phyloP scores from a whole-genome alignment of 2,888 invertebrate genomes.

The Pseudococcus viburni region DNA sequence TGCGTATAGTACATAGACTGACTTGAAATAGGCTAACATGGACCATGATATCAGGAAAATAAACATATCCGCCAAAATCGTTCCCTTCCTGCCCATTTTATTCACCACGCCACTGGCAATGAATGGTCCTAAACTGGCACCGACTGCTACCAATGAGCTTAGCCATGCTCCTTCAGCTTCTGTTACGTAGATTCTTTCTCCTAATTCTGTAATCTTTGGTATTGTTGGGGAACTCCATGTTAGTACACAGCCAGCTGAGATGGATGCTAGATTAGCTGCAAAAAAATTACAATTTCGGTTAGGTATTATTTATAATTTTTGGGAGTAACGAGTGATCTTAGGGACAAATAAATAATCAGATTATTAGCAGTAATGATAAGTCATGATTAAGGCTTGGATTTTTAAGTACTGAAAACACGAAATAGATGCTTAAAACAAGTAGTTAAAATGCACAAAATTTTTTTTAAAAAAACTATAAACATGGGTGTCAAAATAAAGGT shows the following conservation, averaged over 20 bases:
- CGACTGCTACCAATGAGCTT: slow-evolving; percentile 80
- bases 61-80: slow-evolving; percentile 77
- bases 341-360: too few relatives aligned
- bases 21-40: slow-evolving; percentile 72
- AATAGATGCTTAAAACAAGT: too few relatives aligned
- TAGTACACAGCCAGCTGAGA: slow-evolving; percentile 73
- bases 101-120: slow-evolving; percentile 78
- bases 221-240: slow-evolving; percentile 74
- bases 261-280: slow-evolving; percentile 73
- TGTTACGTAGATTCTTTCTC: slow-evolving; percentile 74
- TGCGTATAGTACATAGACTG: slow-evolving; percentile 67
- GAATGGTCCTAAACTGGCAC: slow-evolving; percentile 74
- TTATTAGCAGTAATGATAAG: too few relatives aligned
- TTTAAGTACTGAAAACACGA: too few relatives aligned
- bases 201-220: slow-evolving; percentile 73
- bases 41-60: slow-evolving; percentile 82
- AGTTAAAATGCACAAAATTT: too few relatives aligned
- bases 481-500: too few relatives aligned
- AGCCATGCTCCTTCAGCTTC: slow-evolving; percentile 81
- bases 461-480: too few relatives aligned
- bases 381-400: too few relatives aligned
- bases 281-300: not conserved
- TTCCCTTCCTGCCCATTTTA: slow-evolving; percentile 80
- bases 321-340: too few relatives aligned
- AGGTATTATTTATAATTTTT: too few relatives aligned